A percentile compares a stretch with the other conserved stretches of the same genome.
These are phyloP conservation scores for Polyommatus iphigenia DNA, from an alignment of 2,888 invertebrate genomes.

Conservation along the genomic window DNA sequence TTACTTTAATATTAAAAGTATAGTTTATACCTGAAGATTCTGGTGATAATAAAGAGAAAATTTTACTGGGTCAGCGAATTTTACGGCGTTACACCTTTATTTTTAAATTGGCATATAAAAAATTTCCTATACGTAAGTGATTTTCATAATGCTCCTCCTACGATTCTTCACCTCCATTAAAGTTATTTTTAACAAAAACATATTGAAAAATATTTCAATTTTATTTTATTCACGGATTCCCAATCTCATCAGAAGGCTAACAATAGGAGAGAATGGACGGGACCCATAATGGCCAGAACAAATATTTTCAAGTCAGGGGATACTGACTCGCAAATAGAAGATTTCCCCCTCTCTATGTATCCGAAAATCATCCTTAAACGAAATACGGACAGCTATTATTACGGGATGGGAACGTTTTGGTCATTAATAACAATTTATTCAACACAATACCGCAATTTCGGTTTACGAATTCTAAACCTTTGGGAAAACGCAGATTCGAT, in stretches of 20 bases:
- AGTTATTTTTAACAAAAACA: not conserved
- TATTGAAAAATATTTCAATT: not conserved
- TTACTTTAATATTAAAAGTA: conserved; percentile 33
- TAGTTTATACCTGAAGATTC: conserved; percentile 23
- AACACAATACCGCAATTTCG: conserved; percentile 73
- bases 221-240: not conserved
- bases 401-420: conserved; percentile 67
- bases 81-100: conserved; percentile 4
- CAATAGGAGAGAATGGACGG: conserved; percentile 25
- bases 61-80: conserved; percentile 12
- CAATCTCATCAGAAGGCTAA: conserved; percentile 25
- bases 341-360: conserved; percentile 46
- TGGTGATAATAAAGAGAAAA: conserved; percentile 4
- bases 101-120: not conserved
- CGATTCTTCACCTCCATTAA: not conserved
- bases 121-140: not conserved
- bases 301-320: conserved; percentile 36
- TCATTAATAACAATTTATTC: conserved; percentile 80
- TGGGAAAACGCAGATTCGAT: conserved; percentile 73
- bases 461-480: conserved; percentile 66
- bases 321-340: conserved; percentile 45
- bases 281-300: conserved; percentile 36
- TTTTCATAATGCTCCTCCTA: not conserved
- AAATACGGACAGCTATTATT: conserved; percentile 66
- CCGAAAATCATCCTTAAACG: conserved; percentile 61